Evolutionary conservation across 2,888 invertebrate genomes (phyloP).

Genomic region (Chrysolina haemoptera): DNA sequence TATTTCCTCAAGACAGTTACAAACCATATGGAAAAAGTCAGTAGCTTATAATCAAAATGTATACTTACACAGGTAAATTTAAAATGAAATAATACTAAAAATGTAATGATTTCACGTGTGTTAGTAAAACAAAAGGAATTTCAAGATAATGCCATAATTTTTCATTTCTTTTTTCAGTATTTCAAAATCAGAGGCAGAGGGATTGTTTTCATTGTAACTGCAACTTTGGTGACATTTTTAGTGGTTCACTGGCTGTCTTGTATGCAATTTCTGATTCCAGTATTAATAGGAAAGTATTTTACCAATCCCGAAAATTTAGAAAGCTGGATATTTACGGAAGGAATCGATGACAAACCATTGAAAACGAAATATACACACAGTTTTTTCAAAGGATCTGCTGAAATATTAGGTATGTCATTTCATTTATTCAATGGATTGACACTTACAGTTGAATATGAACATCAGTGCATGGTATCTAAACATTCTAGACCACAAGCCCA

Average conservation of each 20-base stretch:
- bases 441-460: background rate
- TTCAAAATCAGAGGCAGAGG: conserved; percentile 17
- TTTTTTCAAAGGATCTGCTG: conserved; percentile 21
- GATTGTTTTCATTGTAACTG: background rate
- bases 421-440: background rate
- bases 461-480: no score
- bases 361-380: background rate
- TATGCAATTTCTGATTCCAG: conserved; percentile 6
- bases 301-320: background rate
- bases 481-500: no score
- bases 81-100: no score
- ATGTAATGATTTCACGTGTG: no score
- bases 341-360: background rate
- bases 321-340: conserved; percentile 22
- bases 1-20: no score
- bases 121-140: no score
- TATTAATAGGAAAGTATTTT: conserved; percentile 14
- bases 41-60: no score
- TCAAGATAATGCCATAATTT: no score
- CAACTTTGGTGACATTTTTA: conserved; percentile 14
- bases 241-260: conserved; percentile 23
- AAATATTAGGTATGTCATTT: conserved; percentile 15
- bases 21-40: no score
- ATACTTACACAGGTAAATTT: no score
- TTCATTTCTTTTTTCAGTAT: conserved; percentile 17